A percentile compares a stretch with the other conserved stretches of the same genome.
Conservation (phyloP, 2,113 vertebrate genomes). For the Nerophis lumbriciformis region DNA sequence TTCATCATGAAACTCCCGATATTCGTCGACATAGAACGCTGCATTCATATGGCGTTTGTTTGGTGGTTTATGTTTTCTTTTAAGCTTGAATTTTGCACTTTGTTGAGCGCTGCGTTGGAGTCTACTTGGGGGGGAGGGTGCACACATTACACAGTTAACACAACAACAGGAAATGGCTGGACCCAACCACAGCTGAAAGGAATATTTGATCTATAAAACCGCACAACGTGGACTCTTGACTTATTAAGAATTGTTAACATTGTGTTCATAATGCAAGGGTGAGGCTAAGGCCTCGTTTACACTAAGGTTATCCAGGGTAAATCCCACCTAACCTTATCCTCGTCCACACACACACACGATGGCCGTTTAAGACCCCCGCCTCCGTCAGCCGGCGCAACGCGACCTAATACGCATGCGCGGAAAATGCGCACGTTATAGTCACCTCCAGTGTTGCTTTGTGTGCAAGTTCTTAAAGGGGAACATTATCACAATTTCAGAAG, state of each 20-base stretch:
- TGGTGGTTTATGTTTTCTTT: constrained; percentile 1
- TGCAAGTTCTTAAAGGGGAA: no score
- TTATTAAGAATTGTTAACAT: neutral
- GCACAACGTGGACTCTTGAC: neutral
- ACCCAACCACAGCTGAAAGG: constrained; percentile 50
- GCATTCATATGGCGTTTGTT: neutral
- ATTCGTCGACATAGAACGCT: neutral
- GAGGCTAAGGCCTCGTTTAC: no score
- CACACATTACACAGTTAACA: constrained; percentile 49
- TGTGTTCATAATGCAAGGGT: neutral
- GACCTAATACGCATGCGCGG: no score
- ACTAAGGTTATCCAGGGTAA: no score
- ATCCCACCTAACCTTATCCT: no score
- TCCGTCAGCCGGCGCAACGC: no score
- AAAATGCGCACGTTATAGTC: no score
- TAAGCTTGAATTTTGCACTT: neutral
- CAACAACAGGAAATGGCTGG: constrained; percentile 68
- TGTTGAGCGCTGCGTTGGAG: constrained; percentile 26
- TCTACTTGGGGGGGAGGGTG: constrained; percentile 49
- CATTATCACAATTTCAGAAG: no score
- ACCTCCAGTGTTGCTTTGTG: no score
- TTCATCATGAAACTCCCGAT: neutral
- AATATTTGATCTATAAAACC: constrained; percentile 52
- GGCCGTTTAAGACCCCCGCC: no score
- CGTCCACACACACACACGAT: no score